Base-by-base conservation (phyloP, 2,113 vertebrate species). In the Balaeniceps rex region DNA sequence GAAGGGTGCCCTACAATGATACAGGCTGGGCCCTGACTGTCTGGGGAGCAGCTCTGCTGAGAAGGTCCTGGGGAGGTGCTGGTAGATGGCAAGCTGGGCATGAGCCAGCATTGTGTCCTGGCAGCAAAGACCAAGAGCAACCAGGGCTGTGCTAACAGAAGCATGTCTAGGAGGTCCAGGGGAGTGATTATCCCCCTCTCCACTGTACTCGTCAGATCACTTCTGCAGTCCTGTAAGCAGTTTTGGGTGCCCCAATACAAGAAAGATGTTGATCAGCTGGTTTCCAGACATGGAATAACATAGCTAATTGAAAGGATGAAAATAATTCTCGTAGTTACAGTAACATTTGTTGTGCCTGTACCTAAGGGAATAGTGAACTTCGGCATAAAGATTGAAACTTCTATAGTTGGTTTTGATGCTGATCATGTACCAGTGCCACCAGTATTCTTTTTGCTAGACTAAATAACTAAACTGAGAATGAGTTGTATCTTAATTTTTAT, bases 111-210 rank as follows among this genome's bases (percentile, higher is more conserved):
- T 24, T 18, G 52, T 52, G 10, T 21, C 9, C 29, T 60, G 23
- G 14, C 19, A 78, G 4, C n/a, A 88, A 42, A 83, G 18, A 38
- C 8, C 34, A 28, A 63, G 25, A 42, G 16, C 12, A 46, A 16
- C 23, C 22, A 84, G 12, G 15, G 12, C 4, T 15, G 16, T 24
- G 36, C 5, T 34, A 42, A 42, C 4, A 40, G 38, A 2, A 66
- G 8, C 4, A 8, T 2, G 0, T 7, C 19, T 8, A 47, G 36
- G 18, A 68, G 6, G 8, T 42, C 21, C 22, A 19, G 33, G 17
- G 23, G 23, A 52, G 15, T 16, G 6, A 10, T 36, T 83, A 33
- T 46, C 6, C 9, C 25, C 7, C 12, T 58, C 44, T 64, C 25
- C 24, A 18, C 8, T 26, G 4, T 16, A 42, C 19, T 81, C 42